These are phyloP conservation scores for Penelope pileata DNA, from an alignment of 2,113 vertebrate species.

Conservation along the genomic window DNA sequence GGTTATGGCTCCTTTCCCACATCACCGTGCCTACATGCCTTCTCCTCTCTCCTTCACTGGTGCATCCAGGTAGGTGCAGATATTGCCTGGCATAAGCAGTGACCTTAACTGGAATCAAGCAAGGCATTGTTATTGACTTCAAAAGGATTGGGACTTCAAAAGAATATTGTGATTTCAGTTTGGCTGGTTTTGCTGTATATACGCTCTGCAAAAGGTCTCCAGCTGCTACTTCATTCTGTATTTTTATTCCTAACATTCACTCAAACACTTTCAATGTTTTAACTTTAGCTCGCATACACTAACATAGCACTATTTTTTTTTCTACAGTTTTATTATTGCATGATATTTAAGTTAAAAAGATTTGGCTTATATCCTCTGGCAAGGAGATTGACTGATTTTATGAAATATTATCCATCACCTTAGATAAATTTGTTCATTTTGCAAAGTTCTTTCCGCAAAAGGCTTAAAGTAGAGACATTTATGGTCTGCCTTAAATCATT, in stretches of 20 bases:
- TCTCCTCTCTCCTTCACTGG: accelerated
- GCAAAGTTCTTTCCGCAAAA: conserved; percentile 26
- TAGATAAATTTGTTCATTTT: conserved; percentile 57
- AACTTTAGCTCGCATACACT: not conserved
- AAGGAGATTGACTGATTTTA: conserved; percentile 44
- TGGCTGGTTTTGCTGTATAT: not conserved
- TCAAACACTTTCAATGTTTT: not conserved
- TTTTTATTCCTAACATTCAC: not conserved
- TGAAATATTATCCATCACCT: conserved; percentile 65
- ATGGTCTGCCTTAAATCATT: conserved; percentile 24
- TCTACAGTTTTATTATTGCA: conserved; percentile 35
- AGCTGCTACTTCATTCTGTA: not conserved
- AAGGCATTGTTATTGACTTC: not conserved
- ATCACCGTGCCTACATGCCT: accelerated
- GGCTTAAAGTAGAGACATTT: conserved; percentile 47
- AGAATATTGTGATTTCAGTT: not conserved
- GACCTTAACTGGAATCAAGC: not conserved
- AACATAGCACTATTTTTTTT: conserved; percentile 20
- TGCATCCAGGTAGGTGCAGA: not conserved
- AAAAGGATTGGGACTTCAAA: not conserved
- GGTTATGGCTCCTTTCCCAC: not conserved
- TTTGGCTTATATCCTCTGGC: conserved; percentile 46
- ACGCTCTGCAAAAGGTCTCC: not conserved
- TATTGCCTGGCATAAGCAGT: accelerated
- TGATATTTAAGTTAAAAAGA: conserved; percentile 51